Evolutionary conservation across 2,888 invertebrate genomes (phyloP).

Genomic region (Chrysomela aeneicollis): DNA sequence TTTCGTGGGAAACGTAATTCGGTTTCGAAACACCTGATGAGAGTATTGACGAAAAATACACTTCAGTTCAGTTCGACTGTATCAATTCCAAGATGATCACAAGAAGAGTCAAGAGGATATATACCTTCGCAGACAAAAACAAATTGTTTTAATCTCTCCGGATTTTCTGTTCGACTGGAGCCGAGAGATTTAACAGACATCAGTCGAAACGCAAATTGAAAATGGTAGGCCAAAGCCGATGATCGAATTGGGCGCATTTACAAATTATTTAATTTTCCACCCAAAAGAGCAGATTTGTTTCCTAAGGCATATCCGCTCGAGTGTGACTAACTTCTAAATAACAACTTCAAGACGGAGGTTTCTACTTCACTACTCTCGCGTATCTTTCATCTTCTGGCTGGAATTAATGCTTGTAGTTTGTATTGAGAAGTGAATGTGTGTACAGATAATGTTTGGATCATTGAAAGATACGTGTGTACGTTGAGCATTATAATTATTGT

Average conservation of each 20-base stretch:
- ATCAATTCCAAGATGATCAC: too few species aligned
- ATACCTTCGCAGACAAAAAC: constrained; percentile 40
- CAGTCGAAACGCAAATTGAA: constrained; percentile 46
- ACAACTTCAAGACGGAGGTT: constrained; percentile 46
- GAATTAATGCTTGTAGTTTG: constrained; percentile 8
- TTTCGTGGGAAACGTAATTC: background rate
- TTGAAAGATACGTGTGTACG: constrained; percentile 3
- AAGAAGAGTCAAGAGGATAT: too few species aligned
- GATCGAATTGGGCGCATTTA: constrained; percentile 54
- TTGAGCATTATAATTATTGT: background rate
- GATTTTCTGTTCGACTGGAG: constrained; percentile 43
- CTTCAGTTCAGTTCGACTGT: too few species aligned
- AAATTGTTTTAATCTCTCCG: constrained; percentile 42
- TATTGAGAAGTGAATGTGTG: constrained; percentile 8
- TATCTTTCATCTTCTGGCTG: constrained; percentile 22
- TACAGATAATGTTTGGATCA: constrained; percentile 1
- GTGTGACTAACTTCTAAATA: constrained; percentile 56
- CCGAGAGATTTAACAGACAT: constrained; percentile 39
- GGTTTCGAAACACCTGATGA: too few species aligned
- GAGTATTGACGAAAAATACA: too few species aligned
- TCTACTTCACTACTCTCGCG: constrained; percentile 18
- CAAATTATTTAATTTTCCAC: constrained; percentile 62
- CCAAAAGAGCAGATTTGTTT: constrained; percentile 58
- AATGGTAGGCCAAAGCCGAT: constrained; percentile 44
- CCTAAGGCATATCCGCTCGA: constrained; percentile 55